Conservation (phyloP, 2,888 invertebrate genomes). For the Drosophila buzzatii region DNA sequence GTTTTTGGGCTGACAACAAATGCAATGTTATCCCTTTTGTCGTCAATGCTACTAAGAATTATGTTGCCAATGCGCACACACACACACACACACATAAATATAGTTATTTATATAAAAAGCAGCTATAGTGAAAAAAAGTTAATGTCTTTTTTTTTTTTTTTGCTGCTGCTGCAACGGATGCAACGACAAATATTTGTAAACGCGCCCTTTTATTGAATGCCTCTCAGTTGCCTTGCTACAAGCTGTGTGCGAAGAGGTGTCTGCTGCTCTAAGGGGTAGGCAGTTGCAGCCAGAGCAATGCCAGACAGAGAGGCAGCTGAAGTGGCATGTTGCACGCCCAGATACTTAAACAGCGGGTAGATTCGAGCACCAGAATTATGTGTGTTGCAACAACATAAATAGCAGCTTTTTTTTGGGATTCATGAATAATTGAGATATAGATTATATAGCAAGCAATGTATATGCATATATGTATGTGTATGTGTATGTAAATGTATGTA, state of each 20-base stretch:
- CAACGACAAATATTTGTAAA: constrained; percentile 78
- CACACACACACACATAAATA: constrained; percentile 8
- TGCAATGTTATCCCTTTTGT: constrained; percentile 82
- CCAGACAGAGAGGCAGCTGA: constrained; percentile 50
- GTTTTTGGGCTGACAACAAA: constrained; percentile 77
- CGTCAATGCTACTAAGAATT: constrained; percentile 75
- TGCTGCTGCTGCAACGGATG: constrained; percentile 65
- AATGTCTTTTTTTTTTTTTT: constrained; percentile 54
- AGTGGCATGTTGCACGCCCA: constrained; percentile 56
- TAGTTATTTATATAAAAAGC: constrained; percentile 20
- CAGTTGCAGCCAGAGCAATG: constrained; percentile 12
- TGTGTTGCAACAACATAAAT: constrained; percentile 23
- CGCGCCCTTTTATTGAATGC: constrained; percentile 71
- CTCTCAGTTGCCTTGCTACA: constrained; percentile 48
- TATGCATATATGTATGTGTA: neutral
- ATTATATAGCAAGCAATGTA: neutral
- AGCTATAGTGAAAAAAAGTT: constrained; percentile 36
- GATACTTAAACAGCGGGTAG: constrained; percentile 34
- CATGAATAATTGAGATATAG: neutral
- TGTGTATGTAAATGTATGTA: neutral
- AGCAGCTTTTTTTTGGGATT: constrained; percentile 32
- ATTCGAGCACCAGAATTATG: constrained; percentile 16
- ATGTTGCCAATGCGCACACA: constrained; percentile 58
- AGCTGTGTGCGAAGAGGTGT: constrained; percentile 59
- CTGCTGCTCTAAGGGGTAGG: constrained; percentile 19